Evolutionary conservation across 2,888 invertebrate genomes (phyloP).

Genomic region (Lepidocyrtoides sp.): DNA sequence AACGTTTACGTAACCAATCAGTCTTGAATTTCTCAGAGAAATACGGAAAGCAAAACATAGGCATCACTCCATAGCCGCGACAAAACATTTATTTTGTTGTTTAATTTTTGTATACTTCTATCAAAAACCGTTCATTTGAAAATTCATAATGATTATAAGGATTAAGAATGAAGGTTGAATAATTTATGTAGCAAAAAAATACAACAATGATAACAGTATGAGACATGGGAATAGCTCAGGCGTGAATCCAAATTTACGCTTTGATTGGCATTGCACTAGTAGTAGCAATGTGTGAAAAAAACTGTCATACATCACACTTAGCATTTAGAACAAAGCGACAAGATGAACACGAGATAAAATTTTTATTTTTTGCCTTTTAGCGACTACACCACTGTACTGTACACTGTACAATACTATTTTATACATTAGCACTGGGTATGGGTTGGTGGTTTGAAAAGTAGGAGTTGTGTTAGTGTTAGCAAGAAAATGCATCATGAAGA

Average conservation of each 20-base stretch:
- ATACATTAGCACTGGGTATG: too few relatives aligned
- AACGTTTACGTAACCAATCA: too few relatives aligned
- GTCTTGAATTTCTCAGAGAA: too few relatives aligned
- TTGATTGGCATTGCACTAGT: slow-evolving; percentile 38
- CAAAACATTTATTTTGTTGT: neutral
- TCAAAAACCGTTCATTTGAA: too few relatives aligned
- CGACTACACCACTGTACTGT: too few relatives aligned
- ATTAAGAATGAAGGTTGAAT: neutral
- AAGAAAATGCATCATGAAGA: too few relatives aligned
- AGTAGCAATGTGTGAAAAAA: neutral
- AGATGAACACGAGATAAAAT: slow-evolving; percentile 26
- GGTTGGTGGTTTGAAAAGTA: too few relatives aligned
- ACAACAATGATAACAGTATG: neutral
- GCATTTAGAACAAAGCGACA: slow-evolving; percentile 23
- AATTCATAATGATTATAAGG: neutral
- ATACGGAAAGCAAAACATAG: too few relatives aligned
- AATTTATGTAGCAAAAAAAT: neutral
- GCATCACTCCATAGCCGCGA: neutral
- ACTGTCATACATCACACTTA: slow-evolving; percentile 63
- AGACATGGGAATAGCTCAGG: neutral
- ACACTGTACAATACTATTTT: too few relatives aligned
- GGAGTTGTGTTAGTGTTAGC: too few relatives aligned
- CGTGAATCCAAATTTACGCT: slow-evolving; percentile 51
- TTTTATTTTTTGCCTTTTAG: too few relatives aligned
- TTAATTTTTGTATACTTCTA: too few relatives aligned